Evolutionary conservation across 1,140 invertebrate genomes (phyloP), one percentile per base, ranked within the genome.

Genomic region (Musca domestica): DNA sequence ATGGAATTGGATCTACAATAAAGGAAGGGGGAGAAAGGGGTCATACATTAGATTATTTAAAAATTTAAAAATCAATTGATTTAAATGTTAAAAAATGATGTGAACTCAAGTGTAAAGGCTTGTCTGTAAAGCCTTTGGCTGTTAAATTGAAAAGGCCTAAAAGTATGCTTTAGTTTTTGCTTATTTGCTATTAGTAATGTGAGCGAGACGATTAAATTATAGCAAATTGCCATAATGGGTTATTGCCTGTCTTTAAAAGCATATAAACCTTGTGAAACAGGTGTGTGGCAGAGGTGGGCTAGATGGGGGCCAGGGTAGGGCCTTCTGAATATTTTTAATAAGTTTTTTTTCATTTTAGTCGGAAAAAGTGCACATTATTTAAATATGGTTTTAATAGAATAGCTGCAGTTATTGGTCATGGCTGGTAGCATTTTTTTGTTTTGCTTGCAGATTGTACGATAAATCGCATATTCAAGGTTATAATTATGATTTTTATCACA

Each of bases 141-240:
- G 17, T 46, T 61, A 20, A 25, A 30, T 30, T 12, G 6, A 54
- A 20, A 41, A 49, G 46, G 71, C 73, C 70, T 69, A 70, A 75
- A 74, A 67, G 70, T 71, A 72, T 71, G 71, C 74, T 30, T 41
- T 41, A 12, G 5, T 41, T 41, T 41, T 41, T 2, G n/a, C n/a
- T n/a, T n/a, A n/a, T n/a, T n/a, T n/a, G n/a, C n/a, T n/a, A 7
- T 41, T 7, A 41, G 4, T 41, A 12, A 34, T 23, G 49, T 67
- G 25, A 22, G 17, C n/a, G n/a, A 48, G 7, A 2, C 1, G 12
- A 48, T 41, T 34, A 23, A 23, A 27, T 17, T 27, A 22, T 27
- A 34, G 41, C 47, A 46, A 22, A 17, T 66, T 20, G 48, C 2
- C 19, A 52, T 51, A 23, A 22, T 47, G 23, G 1, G 20, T 20